Evolutionary conservation across 37 sponge, comb jelly and placozoan genomes (phyloP).

Genomic region (Hexactinellida sp.): DNA sequence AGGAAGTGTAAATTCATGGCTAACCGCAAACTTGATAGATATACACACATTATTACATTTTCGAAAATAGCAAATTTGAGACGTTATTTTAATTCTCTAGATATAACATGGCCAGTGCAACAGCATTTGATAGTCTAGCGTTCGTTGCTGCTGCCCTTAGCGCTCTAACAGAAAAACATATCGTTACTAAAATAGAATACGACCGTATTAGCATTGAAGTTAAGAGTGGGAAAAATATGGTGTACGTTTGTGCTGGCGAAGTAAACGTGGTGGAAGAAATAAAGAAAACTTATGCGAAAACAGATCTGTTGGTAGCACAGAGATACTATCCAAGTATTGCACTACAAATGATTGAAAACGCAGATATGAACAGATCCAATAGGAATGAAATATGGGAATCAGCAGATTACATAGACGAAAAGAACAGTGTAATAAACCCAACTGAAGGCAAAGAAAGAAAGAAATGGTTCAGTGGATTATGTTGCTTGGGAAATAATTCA

Average conservation of each 20-base stretch:
- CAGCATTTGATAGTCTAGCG: not conserved
- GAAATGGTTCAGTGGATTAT: too few relatives aligned
- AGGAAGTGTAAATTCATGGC: too few relatives aligned
- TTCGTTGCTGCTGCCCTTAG: constrained; percentile 14
- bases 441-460: not conserved
- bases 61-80: too few relatives aligned
- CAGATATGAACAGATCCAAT: not conserved
- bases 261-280: constrained; percentile 2
- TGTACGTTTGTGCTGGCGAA: not conserved
- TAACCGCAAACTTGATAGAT: too few relatives aligned
- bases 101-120: not conserved
- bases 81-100: too few relatives aligned
- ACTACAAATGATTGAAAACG: too few relatives aligned
- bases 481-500: too few relatives aligned
- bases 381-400: not conserved
- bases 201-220: not conserved
- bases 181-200: not conserved
- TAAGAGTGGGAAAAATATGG: not conserved
- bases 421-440: not conserved
- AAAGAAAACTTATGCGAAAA: constrained; percentile 7
- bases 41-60: too few relatives aligned
- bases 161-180: not conserved
- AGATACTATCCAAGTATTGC: not conserved
- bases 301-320: not conserved
- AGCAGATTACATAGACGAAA: not conserved